A percentile compares a stretch with the other conserved stretches of the same genome.
Conservation (phyloP, 2,113 vertebrate genomes). For the Diphyllodes magnificus region DNA sequence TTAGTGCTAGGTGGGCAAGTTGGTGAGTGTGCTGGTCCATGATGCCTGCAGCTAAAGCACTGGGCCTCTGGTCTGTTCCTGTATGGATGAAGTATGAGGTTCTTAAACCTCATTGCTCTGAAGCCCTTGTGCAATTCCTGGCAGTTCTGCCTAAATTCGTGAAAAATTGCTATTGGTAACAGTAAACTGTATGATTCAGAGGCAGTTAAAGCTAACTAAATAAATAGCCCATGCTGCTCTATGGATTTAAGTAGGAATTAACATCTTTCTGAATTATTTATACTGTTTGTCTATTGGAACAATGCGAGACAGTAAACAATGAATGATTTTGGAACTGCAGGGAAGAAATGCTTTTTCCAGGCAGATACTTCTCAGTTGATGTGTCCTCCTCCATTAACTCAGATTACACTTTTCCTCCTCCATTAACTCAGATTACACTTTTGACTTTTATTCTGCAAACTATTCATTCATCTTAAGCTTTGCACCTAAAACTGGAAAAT, state of each 20-base stretch:
- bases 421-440: background rate
- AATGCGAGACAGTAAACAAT: background rate
- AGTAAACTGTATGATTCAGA: background rate
- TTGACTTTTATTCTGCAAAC: background rate
- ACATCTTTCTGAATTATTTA: background rate
- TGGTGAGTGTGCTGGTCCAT: background rate
- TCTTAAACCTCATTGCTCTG: background rate
- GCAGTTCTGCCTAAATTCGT: background rate
- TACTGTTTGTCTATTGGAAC: background rate
- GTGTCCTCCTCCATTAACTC: background rate
- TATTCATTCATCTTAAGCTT: background rate
- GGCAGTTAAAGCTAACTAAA: background rate
- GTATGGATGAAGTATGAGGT: accelerated
- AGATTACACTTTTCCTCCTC: background rate
- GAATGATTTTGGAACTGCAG: background rate
- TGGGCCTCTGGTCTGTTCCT: accelerated
- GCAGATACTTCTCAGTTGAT: background rate
- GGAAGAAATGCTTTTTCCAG: background rate
- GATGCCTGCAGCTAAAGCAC: background rate
- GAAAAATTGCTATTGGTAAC: background rate
- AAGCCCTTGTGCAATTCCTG: background rate
- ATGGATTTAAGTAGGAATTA: background rate
- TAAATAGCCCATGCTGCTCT: background rate
- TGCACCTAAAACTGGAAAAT: background rate
- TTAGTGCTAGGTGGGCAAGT: accelerated